A percentile compares a stretch with the other conserved stretches of the same genome.
Evolutionary conservation across 2,113 vertebrate genomes (phyloP).

Genomic region (Daphoenositta chrysoptera): DNA sequence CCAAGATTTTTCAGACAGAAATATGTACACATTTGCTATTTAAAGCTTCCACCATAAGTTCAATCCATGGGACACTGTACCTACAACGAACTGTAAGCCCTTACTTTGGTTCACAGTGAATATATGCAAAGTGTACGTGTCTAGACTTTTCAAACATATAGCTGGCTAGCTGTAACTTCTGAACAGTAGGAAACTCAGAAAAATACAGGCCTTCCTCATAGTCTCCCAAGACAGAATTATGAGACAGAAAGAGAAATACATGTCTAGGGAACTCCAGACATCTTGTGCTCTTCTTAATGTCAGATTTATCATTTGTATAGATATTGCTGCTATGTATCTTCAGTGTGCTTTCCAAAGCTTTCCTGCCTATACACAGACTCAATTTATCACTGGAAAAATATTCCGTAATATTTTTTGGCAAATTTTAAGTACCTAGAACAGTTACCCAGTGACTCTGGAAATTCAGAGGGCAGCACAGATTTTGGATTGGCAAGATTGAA

Average conservation of each 20-base stretch:
- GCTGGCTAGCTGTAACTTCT: background rate
- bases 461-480: background rate
- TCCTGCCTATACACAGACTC: background rate
- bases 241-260: background rate
- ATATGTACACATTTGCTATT: background rate
- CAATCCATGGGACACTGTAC: background rate
- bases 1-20: background rate
- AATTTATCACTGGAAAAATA: background rate
- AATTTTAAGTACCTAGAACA: background rate
- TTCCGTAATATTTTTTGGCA: background rate
- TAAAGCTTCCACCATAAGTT: background rate
- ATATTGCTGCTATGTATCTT: background rate
- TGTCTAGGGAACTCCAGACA: background rate
- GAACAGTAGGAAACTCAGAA: background rate
- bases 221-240: background rate
- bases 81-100: background rate
- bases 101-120: background rate
- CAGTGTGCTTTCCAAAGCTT: background rate
- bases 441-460: background rate
- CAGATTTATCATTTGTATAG: background rate
- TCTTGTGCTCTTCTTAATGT: background rate
- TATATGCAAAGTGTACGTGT: background rate
- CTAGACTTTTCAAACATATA: background rate
- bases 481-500: background rate
- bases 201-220: background rate